A percentile compares a stretch with the other conserved stretches of the same genome.
phyloP scores from a whole-genome alignment of 2,113 vertebrate species.

The Oncorhynchus tshawytscha region DNA sequence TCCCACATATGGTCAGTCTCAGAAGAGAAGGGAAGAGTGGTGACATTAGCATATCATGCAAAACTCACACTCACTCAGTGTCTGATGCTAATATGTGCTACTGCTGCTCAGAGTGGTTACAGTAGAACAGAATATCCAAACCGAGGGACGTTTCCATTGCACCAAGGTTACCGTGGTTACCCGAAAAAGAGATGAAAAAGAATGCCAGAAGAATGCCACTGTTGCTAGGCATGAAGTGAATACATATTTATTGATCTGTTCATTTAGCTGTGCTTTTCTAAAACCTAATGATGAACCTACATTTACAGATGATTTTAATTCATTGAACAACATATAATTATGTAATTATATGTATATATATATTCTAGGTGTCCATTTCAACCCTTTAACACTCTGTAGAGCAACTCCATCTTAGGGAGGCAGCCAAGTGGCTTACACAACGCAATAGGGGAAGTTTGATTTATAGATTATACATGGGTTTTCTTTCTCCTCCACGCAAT shows the following conservation, averaged over 20 bases:
- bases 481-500: neutral
- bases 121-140: conserved; percentile 7
- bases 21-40: neutral
- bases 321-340: no score
- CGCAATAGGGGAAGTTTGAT: no score
- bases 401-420: no score
- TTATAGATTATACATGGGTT: neutral
- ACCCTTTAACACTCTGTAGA: no score
- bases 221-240: neutral
- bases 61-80: conserved; percentile 33
- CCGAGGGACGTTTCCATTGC: conserved; percentile 4
- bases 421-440: no score
- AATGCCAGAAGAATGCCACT: neutral
- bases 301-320: no score
- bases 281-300: no score
- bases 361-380: no score
- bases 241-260: neutral
- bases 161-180: conserved; percentile 1
- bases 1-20: conserved; percentile 30
- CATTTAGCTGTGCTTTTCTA: neutral
- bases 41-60: conserved; percentile 33
- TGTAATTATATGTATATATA: no score
- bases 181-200: neutral
- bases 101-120: conserved; percentile 14
- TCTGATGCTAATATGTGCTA: conserved; percentile 12